Percentiles rank a stretch among this genome's conserved stretches.
Evolutionary conservation across 64 coral and sea anemone species (phyloP).

Genomic region (Montipora foliosa): DNA sequence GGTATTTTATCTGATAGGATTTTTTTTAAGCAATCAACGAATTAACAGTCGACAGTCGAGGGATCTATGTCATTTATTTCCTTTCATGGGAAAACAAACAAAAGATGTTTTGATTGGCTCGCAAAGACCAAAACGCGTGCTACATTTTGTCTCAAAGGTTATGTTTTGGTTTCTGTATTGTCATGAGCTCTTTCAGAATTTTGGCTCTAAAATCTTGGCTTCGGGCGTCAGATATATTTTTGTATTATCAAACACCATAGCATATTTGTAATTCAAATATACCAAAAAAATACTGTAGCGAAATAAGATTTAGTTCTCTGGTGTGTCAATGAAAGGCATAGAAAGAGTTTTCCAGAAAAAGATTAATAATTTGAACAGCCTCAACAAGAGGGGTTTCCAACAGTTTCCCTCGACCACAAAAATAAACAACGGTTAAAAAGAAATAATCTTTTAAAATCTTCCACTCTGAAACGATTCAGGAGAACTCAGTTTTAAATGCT

Average conservation of each 20-base stretch:
- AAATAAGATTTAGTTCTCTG: not conserved
- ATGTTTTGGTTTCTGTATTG: not conserved
- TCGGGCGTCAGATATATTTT: too few relatives aligned
- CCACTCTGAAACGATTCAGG: not conserved
- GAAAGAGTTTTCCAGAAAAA: too few relatives aligned
- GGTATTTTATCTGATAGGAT: slow-evolving; percentile 9
- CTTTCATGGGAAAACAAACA: slow-evolving; percentile 27
- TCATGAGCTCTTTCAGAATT: not conserved
- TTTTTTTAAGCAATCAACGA: not conserved
- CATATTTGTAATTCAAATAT: not conserved
- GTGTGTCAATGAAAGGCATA: too few relatives aligned
- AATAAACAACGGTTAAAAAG: not conserved
- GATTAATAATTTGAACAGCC: too few relatives aligned
- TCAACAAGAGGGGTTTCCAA: not conserved
- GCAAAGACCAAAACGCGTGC: not conserved
- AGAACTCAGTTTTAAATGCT: slow-evolving; percentile 3
- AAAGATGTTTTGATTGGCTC: slow-evolving; percentile 11
- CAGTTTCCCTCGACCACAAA: not conserved
- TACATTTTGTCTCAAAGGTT: not conserved
- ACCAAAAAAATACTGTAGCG: not conserved
- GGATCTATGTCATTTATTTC: not conserved
- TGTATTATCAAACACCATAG: too few relatives aligned
- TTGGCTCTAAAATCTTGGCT: too few relatives aligned
- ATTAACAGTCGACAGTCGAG: not conserved
- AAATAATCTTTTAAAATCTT: not conserved